Percentiles rank a stretch among this genome's conserved stretches.
These are phyloP conservation scores for Garra rufa DNA, from an alignment of 2,113 vertebrate species.

Conservation along the genomic window DNA sequence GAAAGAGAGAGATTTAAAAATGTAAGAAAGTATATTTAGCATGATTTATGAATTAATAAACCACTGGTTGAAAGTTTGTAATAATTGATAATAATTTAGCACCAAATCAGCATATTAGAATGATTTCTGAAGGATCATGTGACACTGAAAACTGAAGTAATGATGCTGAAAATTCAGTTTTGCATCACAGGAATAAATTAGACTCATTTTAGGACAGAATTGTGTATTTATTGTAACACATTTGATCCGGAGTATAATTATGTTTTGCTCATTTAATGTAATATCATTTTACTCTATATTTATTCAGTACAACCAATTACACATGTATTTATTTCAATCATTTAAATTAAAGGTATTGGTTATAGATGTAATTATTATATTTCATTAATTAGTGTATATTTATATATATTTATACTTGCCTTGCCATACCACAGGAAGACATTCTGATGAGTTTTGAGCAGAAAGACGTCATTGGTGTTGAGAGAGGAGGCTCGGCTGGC, in stretches of 20 bases:
- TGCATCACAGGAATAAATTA: too few species aligned
- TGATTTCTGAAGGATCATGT: too few species aligned
- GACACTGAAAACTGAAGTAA: too few species aligned
- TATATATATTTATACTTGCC: constrained; percentile 65
- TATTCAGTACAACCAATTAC: background rate
- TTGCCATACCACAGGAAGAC: constrained; percentile 91
- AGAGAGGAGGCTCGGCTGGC: constrained; percentile 82
- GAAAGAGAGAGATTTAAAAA: background rate
- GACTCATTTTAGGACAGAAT: too few species aligned
- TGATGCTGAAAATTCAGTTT: too few species aligned
- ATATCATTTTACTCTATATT: background rate
- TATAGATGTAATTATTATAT: constrained; percentile 11
- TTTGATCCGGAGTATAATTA: background rate
- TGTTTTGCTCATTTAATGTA: background rate
- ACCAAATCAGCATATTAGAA: too few species aligned
- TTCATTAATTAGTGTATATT: background rate
- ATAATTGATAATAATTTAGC: too few species aligned
- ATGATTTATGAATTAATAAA: background rate
- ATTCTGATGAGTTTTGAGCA: constrained; percentile 75
- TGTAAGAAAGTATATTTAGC: background rate
- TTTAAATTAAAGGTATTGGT: background rate
- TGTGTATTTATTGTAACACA: background rate
- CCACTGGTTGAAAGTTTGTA: background rate
- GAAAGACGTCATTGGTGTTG: constrained; percentile 87
- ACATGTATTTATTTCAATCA: background rate